Conservation (phyloP, 2,797 vertebrate species). For the Rhabdomys pumilio region DNA sequence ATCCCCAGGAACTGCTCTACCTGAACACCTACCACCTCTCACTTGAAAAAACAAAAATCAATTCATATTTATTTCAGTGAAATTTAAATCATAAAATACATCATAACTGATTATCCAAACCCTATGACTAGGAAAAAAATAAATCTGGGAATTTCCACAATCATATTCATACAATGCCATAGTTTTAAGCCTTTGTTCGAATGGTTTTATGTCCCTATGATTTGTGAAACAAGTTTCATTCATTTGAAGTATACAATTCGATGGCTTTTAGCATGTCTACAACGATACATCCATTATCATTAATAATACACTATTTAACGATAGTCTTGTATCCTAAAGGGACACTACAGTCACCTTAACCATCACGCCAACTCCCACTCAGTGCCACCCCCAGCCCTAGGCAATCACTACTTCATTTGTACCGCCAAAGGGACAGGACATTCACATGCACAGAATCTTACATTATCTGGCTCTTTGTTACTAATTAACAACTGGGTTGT, state of each 20-base stretch:
- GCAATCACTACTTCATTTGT: neutral
- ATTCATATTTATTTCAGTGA: neutral
- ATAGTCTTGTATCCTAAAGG: neutral
- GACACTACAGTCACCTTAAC: neutral
- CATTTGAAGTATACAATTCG: neutral
- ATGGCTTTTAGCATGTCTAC: neutral
- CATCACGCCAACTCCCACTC: neutral
- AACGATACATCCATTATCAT: neutral
- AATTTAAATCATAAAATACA: neutral
- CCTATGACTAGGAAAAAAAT: neutral
- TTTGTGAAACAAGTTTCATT: neutral
- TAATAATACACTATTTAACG: neutral
- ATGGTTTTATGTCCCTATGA: neutral
- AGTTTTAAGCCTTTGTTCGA: neutral
- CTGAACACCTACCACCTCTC: neutral
- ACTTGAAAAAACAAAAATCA: neutral
- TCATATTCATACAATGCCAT: neutral
- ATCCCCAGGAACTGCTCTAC: rapidly evolving
- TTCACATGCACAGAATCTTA: neutral
- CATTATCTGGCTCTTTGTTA: neutral
- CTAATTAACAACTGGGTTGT: neutral
- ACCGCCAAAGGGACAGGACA: neutral
- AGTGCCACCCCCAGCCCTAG: neutral
- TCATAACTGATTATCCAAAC: neutral
- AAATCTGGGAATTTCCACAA: neutral